A percentile compares a stretch with the other conserved stretches of the same genome.
phyloP scores from a whole-genome alignment of 2,888 invertebrate genomes.

The Hypselothyrea guttata region DNA sequence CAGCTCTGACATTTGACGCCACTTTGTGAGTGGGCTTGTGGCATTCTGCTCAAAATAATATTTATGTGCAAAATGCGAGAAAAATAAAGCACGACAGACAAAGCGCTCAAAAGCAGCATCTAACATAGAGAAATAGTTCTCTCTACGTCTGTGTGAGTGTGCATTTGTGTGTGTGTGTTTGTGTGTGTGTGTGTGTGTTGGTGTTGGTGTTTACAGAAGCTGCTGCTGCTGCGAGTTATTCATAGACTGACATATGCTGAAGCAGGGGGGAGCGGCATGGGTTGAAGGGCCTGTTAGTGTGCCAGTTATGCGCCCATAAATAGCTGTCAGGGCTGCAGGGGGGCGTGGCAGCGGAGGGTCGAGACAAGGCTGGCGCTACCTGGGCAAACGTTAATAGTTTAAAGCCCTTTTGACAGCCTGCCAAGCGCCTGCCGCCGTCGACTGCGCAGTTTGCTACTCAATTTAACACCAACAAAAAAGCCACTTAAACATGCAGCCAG shows the following conservation, averaged over 20 bases:
- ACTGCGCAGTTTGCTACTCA: constrained; percentile 59
- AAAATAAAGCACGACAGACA: constrained; percentile 3
- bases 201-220: constrained; percentile 41
- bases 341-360: constrained; percentile 2
- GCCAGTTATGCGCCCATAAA: constrained; percentile 70
- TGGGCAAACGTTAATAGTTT: constrained; percentile 58
- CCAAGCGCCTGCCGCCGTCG: constrained; percentile 25
- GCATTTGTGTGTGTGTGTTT: not conserved
- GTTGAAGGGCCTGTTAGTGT: constrained; percentile 46
- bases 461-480: constrained; percentile 71
- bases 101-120: constrained; percentile 31
- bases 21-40: constrained; percentile 53
- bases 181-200: constrained; percentile 22
- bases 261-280: constrained; percentile 1
- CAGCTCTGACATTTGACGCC: constrained; percentile 74
- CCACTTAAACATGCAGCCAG: constrained; percentile 56
- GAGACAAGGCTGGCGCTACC: constrained; percentile 7
- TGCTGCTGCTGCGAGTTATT: constrained; percentile 49
- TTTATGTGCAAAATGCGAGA: constrained; percentile 17
- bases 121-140: constrained; percentile 26
- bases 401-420: constrained; percentile 60
- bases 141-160: constrained; percentile 36
- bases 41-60: constrained; percentile 1
- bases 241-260: constrained; percentile 62
- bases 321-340: constrained; percentile 41